Evolutionary conservation across 2,113 vertebrate genomes (phyloP), one percentile per base, ranked within the genome.

Genomic region (Theristicus caerulescens): DNA sequence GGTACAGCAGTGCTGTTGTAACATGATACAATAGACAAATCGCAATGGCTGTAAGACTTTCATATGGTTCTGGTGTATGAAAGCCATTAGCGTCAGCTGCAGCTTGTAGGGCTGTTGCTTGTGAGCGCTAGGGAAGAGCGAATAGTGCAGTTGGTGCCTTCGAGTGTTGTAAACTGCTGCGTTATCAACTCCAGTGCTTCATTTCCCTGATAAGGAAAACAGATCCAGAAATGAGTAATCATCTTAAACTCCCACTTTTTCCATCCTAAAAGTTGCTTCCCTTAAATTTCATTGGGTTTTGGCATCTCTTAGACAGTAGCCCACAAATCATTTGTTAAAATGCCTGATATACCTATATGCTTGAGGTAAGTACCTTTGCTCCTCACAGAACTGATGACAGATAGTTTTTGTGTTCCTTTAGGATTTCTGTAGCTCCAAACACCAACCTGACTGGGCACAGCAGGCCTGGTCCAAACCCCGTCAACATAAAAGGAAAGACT

Each of bases 241-340:
- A 42, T 47, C 71, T 66, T 44, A 71, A 85, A 83, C 34, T 66
- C 80, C 54, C n/a, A 16, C 7, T 88, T 91, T 70, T 91, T 51
- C 38, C 77, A 82, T 78, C 27, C 49, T 72, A 40, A 22, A 91
- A 64, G 20, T 52, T 47, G 25, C 24, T 94, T 26, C 26, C 52
- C 47, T 85, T 79, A 66, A 79, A 66, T 79, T 54, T 72, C 46
- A 61, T 83, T 85, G 40, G 62, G 80, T 93, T 83, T 95, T 90
- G 62, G 47, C 64, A 54, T 85, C 49, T 78, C 80, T 85, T 86
- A 73, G 67, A 16, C 66, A 88, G 65, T 73, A 91, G 36, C 27
- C 89, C 91, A 93, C 88, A 95, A 97, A 93, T 89, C 19, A 54
- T 64, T 74, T 92, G 32, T 90, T 76, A 78, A 95, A 86, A 92